These are phyloP conservation scores for Cygnus buccinator DNA, from an alignment of 2,113 vertebrate species.

Conservation along the genomic window DNA sequence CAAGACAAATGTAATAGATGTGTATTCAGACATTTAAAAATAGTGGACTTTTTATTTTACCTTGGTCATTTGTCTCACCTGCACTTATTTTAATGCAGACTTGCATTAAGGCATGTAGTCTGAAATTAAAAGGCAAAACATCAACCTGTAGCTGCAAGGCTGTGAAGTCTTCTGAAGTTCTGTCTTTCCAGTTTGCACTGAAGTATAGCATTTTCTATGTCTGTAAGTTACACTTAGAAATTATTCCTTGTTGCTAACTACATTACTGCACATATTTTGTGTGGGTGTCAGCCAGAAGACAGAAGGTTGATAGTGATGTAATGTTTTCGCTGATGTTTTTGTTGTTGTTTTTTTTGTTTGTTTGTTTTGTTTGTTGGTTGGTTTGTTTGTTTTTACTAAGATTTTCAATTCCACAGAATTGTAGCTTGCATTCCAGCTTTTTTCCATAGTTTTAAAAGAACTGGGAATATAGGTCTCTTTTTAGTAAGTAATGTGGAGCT, in stretches of 20 bases:
- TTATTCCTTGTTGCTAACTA: neutral
- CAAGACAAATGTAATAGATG: neutral
- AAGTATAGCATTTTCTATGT: neutral
- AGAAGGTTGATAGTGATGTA: neutral
- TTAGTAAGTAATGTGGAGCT: neutral
- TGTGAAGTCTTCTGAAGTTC: neutral
- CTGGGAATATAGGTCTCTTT: neutral
- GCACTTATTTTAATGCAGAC: neutral
- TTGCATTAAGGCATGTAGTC: neutral
- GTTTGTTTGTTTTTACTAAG: neutral
- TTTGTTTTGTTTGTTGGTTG: neutral
- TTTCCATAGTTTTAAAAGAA: neutral
- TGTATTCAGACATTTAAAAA: neutral
- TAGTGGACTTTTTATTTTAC: neutral
- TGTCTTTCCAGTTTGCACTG: neutral
- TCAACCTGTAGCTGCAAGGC: neutral
- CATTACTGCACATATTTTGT: slow-evolving; percentile 1
- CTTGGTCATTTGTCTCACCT: neutral
- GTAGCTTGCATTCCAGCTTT: neutral
- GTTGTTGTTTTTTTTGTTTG: neutral
- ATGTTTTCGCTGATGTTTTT: neutral
- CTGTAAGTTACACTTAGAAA: neutral
- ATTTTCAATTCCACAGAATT: neutral
- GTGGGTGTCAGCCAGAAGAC: neutral
- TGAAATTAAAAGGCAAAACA: neutral